Base-by-base conservation (phyloP, 2,888 invertebrate species). In the Tethea ocularis region DNA sequence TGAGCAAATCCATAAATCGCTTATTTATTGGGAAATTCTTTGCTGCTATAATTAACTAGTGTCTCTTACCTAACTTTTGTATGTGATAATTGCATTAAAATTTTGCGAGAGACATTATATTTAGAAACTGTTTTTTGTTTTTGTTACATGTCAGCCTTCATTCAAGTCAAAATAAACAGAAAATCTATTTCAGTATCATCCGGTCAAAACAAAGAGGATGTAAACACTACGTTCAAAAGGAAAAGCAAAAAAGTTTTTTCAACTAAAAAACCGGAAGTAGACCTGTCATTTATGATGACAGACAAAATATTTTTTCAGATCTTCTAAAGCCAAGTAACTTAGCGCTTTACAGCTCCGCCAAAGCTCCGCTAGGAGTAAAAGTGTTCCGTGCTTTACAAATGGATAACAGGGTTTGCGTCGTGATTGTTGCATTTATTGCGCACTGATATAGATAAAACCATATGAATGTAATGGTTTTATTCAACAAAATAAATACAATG, bases 121-220 rank as follows among this genome's bases (percentile, higher is more conserved):
- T 33, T 80, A 80, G 76, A 86, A 87, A 86, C 84, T 87, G 88
- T 89, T 89, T 91, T 90, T 90, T 91, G 87, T 89, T 91, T 90
- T 89, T 88, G 80, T 83, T 81, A 83, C 82, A 82, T 83, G 83
- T 82, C 84, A 84, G 73, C 66, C 72, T 78, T 76, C 57, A 65
- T 67, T 68, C 73, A 75, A 74, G 74, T 76, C 74, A 80, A 80
- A 79, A 66, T 72, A 65, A 71, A 66, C 62, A 60, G 46, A 56
- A 63, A 56, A 66, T 54, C 36, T 13, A 60, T 69, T 75, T 83
- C 24, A 24, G 24, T 24, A 4, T 24, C 24, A 24, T 24, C 80
- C 81, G 78, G 68, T 69, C 69, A 60, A 55, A 60, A 59, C 55
- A 63, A 64, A 61, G n/a, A 26, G n/a, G n/a, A n/a, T n/a, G n/a